Base-by-base conservation (phyloP, 2,888 invertebrate genomes). In the Exocentrus adspersus region DNA sequence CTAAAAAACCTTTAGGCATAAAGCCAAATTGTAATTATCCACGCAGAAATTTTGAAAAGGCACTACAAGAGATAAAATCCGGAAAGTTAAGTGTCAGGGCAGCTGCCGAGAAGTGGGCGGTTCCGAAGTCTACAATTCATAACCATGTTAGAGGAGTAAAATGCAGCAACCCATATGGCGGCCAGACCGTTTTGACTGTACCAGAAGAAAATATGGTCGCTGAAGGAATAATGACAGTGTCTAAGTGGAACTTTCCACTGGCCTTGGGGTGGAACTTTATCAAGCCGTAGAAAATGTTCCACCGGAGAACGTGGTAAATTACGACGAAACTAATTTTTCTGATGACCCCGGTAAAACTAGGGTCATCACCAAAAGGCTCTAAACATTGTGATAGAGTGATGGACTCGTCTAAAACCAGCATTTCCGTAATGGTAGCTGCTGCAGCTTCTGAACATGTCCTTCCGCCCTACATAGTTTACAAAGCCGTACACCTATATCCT, bases 401-500 rank as follows among this genome's bases (percentile, higher is more conserved):
- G n/a, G 51, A 63, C 45, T 30, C 51, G 9, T 52, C 58, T 14
- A 63, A 63, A 57, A 57, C 48, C 4, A 17, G 57, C 12, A 50
- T 51, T 10, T 21, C 45, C 24, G 57, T 57, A 5, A 63, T 60
- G 53, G 53, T 63, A 37, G 46, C 64, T 14, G 37, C 21, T 6
- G 20, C 52, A 20, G 60, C 59, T 48, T 42, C 32, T 41, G 52
- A 48, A 20, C 16, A 30, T 12, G 32, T 63, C 37, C 60, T 19
- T 41, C 43, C 59, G 71, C 75, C 30, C 72, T 79, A 59, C 52
- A 72, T 24, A 68, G 79, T 24, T 61, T 71, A 48, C 75, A 48
- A 75, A 72, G 24, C 78, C 74, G 65, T 70, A 75, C 41, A 72
- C 69, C 30, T 76, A 74, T 64, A 79, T 74, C 62, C 58, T 73